Conservation (phyloP, 2,888 invertebrate species). For the Plebejus anna region DNA sequence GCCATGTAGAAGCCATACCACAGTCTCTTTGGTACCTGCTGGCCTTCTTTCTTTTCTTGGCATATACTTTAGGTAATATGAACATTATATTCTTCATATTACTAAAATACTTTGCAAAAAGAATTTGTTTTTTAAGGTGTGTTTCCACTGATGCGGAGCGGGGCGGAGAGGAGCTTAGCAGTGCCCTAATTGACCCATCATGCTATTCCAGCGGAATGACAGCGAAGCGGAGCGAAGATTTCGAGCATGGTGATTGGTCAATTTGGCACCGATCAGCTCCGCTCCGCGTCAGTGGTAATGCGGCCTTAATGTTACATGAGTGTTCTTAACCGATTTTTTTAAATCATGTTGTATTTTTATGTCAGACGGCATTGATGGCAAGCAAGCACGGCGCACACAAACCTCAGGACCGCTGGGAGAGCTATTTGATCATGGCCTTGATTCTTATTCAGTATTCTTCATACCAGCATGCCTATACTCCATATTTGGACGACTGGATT, state of each 20-base stretch:
- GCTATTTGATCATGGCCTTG: slow-evolving; percentile 98
- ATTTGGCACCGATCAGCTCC: no score
- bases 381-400: slow-evolving; percentile 96
- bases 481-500: slow-evolving; percentile 90
- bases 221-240: no score
- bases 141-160: no score
- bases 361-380: slow-evolving; percentile 98
- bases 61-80: slow-evolving; percentile 95
- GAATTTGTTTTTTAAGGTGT: no score
- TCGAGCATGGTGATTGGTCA: no score
- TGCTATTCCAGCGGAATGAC: no score
- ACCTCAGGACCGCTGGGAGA: slow-evolving; percentile 98
- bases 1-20: slow-evolving; percentile 82
- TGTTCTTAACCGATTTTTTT: background rate
- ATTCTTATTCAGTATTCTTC: slow-evolving; percentile 96
- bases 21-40: slow-evolving; percentile 92
- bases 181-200: no score
- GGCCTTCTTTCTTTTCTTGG: slow-evolving; percentile 93
- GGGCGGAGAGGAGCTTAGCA: no score
- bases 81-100: background rate
- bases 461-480: slow-evolving; percentile 97
- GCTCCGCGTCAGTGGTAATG: no score
- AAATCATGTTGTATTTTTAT: background rate
- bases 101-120: no score
- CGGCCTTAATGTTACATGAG: no score